Base-by-base conservation (phyloP, 2,888 invertebrate genomes). In the Chesias legatella region DNA sequence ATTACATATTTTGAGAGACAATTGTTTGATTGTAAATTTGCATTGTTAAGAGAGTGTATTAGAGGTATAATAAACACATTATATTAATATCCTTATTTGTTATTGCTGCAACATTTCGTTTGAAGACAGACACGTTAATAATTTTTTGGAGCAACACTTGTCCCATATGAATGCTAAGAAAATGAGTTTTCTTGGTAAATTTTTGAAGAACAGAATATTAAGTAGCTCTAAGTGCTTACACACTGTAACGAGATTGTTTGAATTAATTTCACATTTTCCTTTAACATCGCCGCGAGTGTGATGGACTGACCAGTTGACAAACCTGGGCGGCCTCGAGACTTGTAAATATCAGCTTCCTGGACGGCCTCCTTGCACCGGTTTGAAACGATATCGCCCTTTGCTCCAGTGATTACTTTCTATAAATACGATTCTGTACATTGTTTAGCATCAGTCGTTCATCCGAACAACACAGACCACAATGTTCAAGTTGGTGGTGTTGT, bases 401-500 rank as follows among this genome's bases (percentile, higher is more conserved):
- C 63, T 73, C 70, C 70, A 57, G 58, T 62, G 53, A 70, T 60
- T 55, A 64, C 62, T 74, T 73, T 73, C 66, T 81, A 82, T 85
- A 86, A 78, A 85, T 80, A 82, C 69, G 53, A 59, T 35, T 40
- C 39, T 38, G 43, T 28, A 40, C 45, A 56, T 54, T 53, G 54
- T 59, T 48, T 29, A 58, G 61, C 64, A 84, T 84, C 85, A 85
- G 79, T 82, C 67, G 74, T 70, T 66, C 58, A 61, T 61, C 56
- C 65, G 66, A 73, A 59, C 76, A 79, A 82, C 82, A 78, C 76
- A 84, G 70, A 79, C 75, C 75, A 85, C 70, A 63, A 88, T 88
- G 85, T 83, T 72, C 66, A 86, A 83, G 64, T 60, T 84, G 81
- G 89, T 90, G 79, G 90, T 90, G 71, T 89, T 92, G 88, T 90